A percentile compares a stretch with the other conserved stretches of the same genome.
These are phyloP conservation scores for Gastracanthus pulcherrimus DNA, from an alignment of 2,888 invertebrate genomes.

Conservation along the genomic window DNA sequence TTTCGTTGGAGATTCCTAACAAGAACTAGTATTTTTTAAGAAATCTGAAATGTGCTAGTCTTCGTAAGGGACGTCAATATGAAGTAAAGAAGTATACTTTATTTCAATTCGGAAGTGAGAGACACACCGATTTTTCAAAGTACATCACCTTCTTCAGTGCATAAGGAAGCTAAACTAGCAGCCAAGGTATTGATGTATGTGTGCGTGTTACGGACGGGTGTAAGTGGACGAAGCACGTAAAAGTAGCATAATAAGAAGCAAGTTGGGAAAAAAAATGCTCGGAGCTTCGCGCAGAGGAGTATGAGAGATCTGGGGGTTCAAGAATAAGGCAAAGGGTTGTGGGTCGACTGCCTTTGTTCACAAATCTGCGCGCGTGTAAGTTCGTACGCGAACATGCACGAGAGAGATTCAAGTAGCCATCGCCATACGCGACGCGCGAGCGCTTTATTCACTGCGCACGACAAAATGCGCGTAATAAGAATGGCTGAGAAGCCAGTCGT, in stretches of 20 bases:
- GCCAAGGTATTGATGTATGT: too few relatives aligned
- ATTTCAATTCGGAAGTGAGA: too few relatives aligned
- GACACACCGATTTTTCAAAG: too few relatives aligned
- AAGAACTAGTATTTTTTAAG: too few relatives aligned
- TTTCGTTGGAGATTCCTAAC: too few relatives aligned
- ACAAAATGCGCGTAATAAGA: conserved; percentile 65
- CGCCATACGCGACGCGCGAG: not conserved
- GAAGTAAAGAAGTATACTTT: too few relatives aligned
- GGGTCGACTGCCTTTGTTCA: conserved; percentile 5
- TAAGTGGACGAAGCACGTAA: not conserved
- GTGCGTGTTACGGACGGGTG: not conserved
- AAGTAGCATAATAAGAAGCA: conserved; percentile 23
- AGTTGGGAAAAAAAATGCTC: conserved; percentile 3
- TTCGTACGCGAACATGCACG: not conserved
- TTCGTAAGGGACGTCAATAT: too few relatives aligned
- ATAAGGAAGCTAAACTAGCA: too few relatives aligned
- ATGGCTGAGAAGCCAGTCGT: conserved; percentile 65
- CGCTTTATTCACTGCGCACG: conserved; percentile 46
- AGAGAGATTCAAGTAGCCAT: not conserved
- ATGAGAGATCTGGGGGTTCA: conserved; percentile 43
- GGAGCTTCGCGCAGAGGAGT: conserved; percentile 17
- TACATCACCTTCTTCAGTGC: too few relatives aligned
- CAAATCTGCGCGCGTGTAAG: not conserved
- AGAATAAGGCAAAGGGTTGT: conserved; percentile 57
- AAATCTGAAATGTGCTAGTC: too few relatives aligned